phyloP scores from a whole-genome alignment of 2,113 vertebrate genomes.

The Grammomys surdaster region DNA sequence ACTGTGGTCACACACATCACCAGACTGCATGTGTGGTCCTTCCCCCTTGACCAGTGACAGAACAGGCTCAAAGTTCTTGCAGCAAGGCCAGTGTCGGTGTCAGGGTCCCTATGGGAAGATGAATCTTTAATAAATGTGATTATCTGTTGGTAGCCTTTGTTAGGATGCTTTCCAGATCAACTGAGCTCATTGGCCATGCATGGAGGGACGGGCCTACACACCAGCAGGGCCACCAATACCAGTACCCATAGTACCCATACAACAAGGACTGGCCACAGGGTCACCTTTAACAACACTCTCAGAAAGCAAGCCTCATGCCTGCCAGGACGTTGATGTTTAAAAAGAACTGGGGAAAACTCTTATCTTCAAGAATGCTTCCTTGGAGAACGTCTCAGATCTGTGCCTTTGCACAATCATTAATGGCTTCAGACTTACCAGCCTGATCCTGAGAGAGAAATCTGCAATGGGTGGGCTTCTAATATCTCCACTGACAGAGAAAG shows the following conservation, averaged over 20 bases:
- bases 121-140: neutral
- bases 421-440: neutral
- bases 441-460: neutral
- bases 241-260: too few relatives aligned
- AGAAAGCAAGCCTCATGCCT: neutral
- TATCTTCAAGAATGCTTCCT: neutral
- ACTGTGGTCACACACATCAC: neutral
- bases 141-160: neutral
- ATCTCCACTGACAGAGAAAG: neutral
- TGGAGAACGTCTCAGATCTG: neutral
- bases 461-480: neutral
- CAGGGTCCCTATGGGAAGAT: neutral
- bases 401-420: neutral
- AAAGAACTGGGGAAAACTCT: neutral
- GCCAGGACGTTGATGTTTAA: neutral
- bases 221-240: too few relatives aligned
- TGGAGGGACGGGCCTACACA: neutral
- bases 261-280: too few relatives aligned
- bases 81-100: neutral
- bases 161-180: neutral
- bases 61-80: neutral
- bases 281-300: neutral
- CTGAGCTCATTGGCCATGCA: neutral
- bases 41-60: neutral
- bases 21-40: neutral